Evolutionary conservation across 2,113 vertebrate species (phyloP).

Genomic region (Myanophis thanlyinensis): DNA sequence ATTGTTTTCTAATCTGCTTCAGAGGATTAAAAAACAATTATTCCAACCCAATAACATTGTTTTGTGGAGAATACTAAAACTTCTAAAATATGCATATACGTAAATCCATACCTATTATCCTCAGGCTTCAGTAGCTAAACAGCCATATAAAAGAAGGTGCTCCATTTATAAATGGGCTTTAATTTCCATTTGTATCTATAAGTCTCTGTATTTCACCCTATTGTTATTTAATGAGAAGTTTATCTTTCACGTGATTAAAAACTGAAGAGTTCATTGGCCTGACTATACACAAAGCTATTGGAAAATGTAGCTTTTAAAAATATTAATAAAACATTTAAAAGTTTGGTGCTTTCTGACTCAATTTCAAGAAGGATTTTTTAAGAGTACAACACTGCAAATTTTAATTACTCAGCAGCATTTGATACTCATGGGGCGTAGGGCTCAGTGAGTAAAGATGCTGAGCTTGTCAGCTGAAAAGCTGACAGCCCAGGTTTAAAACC

Average conservation of each 20-base stretch:
- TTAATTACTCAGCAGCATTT: neutral
- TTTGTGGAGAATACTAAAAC: neutral
- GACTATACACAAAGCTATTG: neutral
- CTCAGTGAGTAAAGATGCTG: no score
- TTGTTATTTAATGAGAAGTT: neutral
- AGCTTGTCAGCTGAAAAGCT: no score
- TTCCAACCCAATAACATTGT: neutral
- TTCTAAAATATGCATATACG: neutral
- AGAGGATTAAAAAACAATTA: neutral
- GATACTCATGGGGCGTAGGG: neutral
- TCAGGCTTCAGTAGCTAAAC: neutral
- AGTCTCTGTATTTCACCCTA: constrained; percentile 5
- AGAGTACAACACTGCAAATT: neutral
- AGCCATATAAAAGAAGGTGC: neutral
- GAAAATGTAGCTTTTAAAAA: neutral
- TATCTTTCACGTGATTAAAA: neutral
- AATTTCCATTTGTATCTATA: neutral
- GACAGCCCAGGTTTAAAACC: no score
- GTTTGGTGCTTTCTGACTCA: neutral
- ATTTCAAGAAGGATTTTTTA: neutral
- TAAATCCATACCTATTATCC: neutral
- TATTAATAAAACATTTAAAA: neutral
- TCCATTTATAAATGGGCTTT: constrained; percentile 4
- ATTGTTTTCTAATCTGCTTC: neutral
- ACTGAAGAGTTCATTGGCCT: neutral